Conservation (phyloP, 2,797 vertebrate species). For the Rachycentron canadum region DNA sequence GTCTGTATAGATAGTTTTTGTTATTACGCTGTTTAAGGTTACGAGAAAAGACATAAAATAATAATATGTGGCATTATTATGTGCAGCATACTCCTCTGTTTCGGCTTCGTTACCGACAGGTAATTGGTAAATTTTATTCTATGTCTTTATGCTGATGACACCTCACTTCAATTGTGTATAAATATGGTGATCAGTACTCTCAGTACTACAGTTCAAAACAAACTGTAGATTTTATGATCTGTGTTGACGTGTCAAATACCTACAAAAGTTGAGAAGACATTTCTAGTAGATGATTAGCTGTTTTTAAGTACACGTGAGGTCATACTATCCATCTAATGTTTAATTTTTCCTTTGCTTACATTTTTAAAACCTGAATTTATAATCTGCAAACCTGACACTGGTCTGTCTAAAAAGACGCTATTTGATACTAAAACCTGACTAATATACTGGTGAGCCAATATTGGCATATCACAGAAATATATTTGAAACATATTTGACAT, state of each 20-base stretch:
- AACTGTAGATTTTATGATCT: neutral
- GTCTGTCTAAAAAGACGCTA: neutral
- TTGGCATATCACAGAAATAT: neutral
- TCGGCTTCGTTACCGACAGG: neutral
- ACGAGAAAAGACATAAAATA: neutral
- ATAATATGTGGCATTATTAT: neutral
- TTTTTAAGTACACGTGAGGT: neutral
- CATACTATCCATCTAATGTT: neutral
- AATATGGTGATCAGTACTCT: neutral
- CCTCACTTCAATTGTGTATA: constrained; percentile 7
- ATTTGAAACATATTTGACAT: too few species aligned
- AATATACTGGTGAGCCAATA: neutral
- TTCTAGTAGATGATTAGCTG: neutral
- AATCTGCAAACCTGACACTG: neutral
- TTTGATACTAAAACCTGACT: neutral
- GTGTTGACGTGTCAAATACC: neutral
- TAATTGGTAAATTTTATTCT: constrained; percentile 6
- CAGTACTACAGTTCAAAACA: neutral
- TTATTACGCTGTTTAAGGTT: neutral
- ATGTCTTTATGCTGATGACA: constrained; percentile 50
- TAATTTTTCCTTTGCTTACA: neutral
- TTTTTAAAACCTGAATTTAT: neutral
- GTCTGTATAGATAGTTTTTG: neutral
- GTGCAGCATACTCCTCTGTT: neutral
- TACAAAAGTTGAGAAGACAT: neutral